Base-by-base conservation (phyloP, 2,797 vertebrate species). In the Nothura maculosa region DNA sequence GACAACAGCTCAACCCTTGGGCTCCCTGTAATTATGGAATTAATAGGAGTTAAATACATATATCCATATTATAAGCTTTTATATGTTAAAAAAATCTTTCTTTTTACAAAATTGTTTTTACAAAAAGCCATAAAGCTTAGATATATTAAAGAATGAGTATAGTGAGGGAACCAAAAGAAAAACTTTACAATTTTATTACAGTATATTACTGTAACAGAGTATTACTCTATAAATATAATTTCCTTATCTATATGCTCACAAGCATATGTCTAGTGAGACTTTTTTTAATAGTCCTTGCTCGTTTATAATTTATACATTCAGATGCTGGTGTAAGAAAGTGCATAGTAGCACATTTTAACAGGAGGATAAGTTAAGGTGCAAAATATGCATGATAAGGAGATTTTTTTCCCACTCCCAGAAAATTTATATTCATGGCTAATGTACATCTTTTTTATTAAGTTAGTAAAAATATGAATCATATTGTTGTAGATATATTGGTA, bases 351-450 rank as follows among this genome's bases (percentile, higher is more conserved):
- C 45, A 93, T 92, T 97, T 96, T 94, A 95, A 86, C 79, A 94
- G 72, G 52, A 95, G 55, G 77, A 96, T 94, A 91, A 91, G 52
- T 11, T 96, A 81, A 81, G 50, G 79, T 89, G 83, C 87, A 96
- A 97, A 97, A 93, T 93, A 94, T 92, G 90, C 78, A 93, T 94
- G 97, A 96, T 91, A 94, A 89, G 92, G 74, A 91, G n/a, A 43
- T 43, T 28, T 27, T 91, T 92, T 90, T 77, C 21, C 75, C 47
- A 89, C 76, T 38, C 62, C 42, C 57, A 88, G 92, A 92, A 96
- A 94, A 97, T 96, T 96, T 97, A 94, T 96, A 94, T 97, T 96
- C 92, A 91, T 78, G 64, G 84, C 84, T 96, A 97, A 97, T 96
- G 68, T 89, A 97, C 70, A 52, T n/a, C 30, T 52, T 96, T 79